phyloP scores from a whole-genome alignment of 1,140 invertebrate species.

The Drosophila ercepeae region DNA sequence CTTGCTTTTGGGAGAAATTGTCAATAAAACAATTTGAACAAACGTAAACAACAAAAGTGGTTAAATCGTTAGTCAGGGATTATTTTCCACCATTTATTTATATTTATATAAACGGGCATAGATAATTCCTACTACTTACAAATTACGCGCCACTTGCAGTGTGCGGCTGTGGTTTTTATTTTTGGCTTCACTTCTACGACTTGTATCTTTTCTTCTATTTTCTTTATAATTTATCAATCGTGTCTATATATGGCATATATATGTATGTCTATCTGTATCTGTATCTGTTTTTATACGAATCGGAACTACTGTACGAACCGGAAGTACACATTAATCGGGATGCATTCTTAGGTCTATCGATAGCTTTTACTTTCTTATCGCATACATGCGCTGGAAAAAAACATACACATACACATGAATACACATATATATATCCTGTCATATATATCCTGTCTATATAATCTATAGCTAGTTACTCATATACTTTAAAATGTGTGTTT shows the following conservation, averaged over 20 bases:
- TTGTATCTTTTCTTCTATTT: too few relatives aligned
- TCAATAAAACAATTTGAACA: conserved; percentile 79
- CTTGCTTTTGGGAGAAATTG: conserved; percentile 48
- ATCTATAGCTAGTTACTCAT: background rate
- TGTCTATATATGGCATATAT: conserved; percentile 2
- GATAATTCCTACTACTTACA: conserved; percentile 70
- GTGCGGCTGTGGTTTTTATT: conserved; percentile 32
- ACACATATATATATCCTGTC: conserved; percentile 14
- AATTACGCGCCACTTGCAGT: conserved; percentile 66
- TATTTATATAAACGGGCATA: conserved; percentile 20
- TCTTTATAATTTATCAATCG: conserved; percentile 13
- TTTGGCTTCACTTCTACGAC: conserved; percentile 15
- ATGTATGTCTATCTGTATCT: background rate
- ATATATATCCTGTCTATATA: conserved; percentile 17
- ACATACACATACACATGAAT: conserved; percentile 20
- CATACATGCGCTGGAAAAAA: conserved; percentile 24
- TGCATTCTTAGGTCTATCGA: conserved; percentile 27
- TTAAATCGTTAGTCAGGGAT: conserved; percentile 42
- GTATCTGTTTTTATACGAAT: background rate
- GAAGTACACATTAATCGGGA: background rate
- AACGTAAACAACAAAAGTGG: conserved; percentile 66
- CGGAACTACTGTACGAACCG: background rate
- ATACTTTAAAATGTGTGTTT: conserved; percentile 2
- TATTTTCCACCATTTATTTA: conserved; percentile 20
- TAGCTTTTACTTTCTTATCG: too few relatives aligned